Base-by-base conservation (phyloP, 2,888 invertebrate species). In the Zhuqinia jingwanae region DNA sequence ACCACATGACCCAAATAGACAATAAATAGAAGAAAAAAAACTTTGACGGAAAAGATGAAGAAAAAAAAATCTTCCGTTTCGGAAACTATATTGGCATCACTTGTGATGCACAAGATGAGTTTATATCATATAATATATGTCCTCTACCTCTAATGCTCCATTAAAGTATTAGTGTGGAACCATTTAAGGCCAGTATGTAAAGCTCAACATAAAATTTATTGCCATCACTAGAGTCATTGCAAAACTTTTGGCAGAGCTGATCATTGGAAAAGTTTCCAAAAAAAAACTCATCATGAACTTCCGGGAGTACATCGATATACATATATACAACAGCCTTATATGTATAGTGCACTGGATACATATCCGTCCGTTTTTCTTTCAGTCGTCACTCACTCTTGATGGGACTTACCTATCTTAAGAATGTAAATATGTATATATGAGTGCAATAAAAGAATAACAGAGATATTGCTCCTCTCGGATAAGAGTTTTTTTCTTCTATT, bases 171-270 rank as follows among this genome's bases (percentile, higher is more conserved):
- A 70, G 45, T 70, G 45, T 70, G 45, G 8, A 25, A 15, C 47
- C 47, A 70, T 47, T 70, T 47, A 70, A 47, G 42, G 45, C 20
- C 47, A 45, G 15, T 25, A 70, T 22, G 20, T 15, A 70, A 47
- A 70, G 70, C 47, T 15, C 22, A 70, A 25, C 70, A 70, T 45
- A 47, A 70, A 70, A 70, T 70, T 70, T 70, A 70, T 47, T 70
- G 70, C 20, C 47, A 70, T 47, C 70, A 47, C 70, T 6, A 47
- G 70, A 47, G 45, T 42, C 70, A 70, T 70, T 70, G 22, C 70
- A 47, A n/a, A n/a, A 70, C 70, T 70, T 36, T 36, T 47, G 47
- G 70, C 13, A 47, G 47, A 45, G 20, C 45, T 70, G 70, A 70
- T 70, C 47, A 70, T 70, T 70, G 45, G 70, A 22, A 70, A 70